These are phyloP conservation scores for Zhengitettix transpicula DNA, from an alignment of 2,888 invertebrate genomes.

Conservation along the genomic window DNA sequence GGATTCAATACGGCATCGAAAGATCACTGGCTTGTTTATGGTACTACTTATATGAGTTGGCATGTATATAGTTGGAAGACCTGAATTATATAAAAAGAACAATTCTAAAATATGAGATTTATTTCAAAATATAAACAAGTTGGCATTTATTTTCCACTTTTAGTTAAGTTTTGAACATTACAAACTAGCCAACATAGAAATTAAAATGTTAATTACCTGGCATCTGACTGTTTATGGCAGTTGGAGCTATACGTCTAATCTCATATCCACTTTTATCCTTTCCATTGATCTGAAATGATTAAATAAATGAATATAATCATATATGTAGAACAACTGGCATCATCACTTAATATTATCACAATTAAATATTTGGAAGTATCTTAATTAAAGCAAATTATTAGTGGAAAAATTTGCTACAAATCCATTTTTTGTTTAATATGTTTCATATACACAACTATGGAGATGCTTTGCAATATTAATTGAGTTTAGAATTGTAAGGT, in stretches of 20 bases:
- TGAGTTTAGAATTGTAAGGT: too few relatives aligned
- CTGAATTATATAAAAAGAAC: constrained; percentile 25
- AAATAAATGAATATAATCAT: background rate
- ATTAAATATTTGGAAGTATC: background rate
- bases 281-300: constrained; percentile 37
- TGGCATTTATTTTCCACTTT: background rate
- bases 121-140: background rate
- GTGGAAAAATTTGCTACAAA: too few relatives aligned
- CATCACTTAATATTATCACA: background rate
- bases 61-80: constrained; percentile 32
- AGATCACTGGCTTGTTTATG: constrained; percentile 30
- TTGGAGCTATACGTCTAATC: constrained; percentile 43
- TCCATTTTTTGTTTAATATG: too few relatives aligned
- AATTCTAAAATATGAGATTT: background rate
- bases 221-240: constrained; percentile 42
- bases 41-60: constrained; percentile 22
- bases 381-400: background rate
- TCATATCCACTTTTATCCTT: constrained; percentile 40
- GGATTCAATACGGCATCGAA: constrained; percentile 44
- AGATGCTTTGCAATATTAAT: too few relatives aligned
- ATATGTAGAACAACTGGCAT: too few relatives aligned
- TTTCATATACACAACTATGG: too few relatives aligned
- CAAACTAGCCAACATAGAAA: too few relatives aligned
- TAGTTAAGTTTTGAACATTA: background rate
- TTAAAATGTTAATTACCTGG: constrained; percentile 31